Evolutionary conservation across 2,888 invertebrate genomes (phyloP), one percentile per base, ranked within the genome.

Genomic region (Leuctra nigra): DNA sequence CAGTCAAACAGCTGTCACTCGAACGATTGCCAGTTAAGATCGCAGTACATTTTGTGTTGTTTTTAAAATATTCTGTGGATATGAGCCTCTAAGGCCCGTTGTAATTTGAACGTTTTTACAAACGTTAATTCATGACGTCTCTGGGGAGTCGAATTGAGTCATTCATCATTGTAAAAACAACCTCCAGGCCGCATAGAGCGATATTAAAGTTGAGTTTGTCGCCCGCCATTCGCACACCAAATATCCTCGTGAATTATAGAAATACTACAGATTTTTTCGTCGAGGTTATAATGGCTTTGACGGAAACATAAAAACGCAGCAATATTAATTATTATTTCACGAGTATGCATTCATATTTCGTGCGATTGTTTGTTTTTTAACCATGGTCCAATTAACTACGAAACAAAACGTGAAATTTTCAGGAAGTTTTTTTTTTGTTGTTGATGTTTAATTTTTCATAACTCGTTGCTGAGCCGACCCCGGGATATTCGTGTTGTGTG

Each of bases 361-460:
- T 59, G 56, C 41, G 41, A 53, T 39, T 47, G 48, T 56, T 56
- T 54, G 52, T 55, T 56, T 56, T 56, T 54, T 56, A 57, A 52
- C 48, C 48, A 23, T 54, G 35, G 48, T 59, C 50, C 59, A 59
- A 59, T 59, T 59, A 54, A 56, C 56, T 35, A 54, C 13, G 54
- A 54, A 52, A 29, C 36, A 53, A 41, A 44, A 48, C 25, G 44
- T 44, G 44, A 23, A 44, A 23, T 56, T 53, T 55, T 36, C 47
- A 53, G 54, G 44, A 54, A 50, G 59, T 25, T 53, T 44, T 53
- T 47, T 57, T 57, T 53, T 47, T 24, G 47, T 46, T 47, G 59
- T 38, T 53, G 55, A 48, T 38, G 50, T 22, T 58, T 48, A 59
- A 59, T 59, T 54, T 59, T 56, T 59, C 59, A 59, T 56, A 24